Base-by-base conservation (phyloP, 2,888 invertebrate species). In the Rotaria socialis region DNA sequence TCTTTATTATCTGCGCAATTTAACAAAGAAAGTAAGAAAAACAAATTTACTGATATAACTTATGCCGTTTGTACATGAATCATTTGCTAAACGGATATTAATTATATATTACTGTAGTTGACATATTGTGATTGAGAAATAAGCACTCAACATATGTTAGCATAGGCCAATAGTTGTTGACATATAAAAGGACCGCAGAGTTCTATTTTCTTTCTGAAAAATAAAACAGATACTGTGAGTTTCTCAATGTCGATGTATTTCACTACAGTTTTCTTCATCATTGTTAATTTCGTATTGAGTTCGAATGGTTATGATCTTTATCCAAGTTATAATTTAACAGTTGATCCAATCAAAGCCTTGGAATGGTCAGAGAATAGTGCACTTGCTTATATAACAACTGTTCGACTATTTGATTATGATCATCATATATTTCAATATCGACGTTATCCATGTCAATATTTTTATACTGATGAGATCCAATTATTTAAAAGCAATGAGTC, bases 401-500 rank as follows among this genome's bases (percentile, higher is more conserved):
- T 80, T 80, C 80, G 47, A 47, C 14, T 80, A n/a, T 22, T 47
- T 47, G 80, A 80, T 80, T 80, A 80, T 47, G 80, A 80, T n/a
- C 80, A 80, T 80, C 80, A 80, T 80, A 24, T 80, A 8, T 80
- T 80, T 80, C 80, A 80, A 80, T 80, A 80, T 47, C 80, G 80
- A 24, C 80, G 8, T n/a, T 80, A 80, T 80, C 80, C 80, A 80
- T 80, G 80, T 80, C 80, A 80, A 80, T 80, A n/a, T 80, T 80
- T 47, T n/a, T 80, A 80, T 47, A 80, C 80, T 47, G 80, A 47
- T 80, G 80, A 80, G 47, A 80, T 80, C 7, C 80, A 80, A 80
- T n/a, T 80, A n/a, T 11, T 19, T 43, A n/a, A 22, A 11, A 80
- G 47, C n/a, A 47, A 80, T 47, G 47, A 43, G 47, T 47, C 80